These are phyloP conservation scores for Drosophila pandora DNA, from an alignment of 1,140 invertebrate species.

Conservation along the genomic window DNA sequence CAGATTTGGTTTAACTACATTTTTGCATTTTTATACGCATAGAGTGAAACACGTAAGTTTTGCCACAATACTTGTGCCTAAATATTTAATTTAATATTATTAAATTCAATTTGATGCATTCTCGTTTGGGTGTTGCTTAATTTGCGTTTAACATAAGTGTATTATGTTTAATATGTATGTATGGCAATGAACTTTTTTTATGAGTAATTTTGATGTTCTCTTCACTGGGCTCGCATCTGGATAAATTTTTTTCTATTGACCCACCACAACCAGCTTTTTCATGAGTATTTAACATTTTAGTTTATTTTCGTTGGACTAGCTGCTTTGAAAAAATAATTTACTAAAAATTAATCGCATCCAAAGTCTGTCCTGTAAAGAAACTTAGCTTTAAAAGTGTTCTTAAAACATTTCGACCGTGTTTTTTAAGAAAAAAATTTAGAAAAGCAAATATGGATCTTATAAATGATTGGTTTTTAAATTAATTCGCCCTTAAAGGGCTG, in stretches of 20 bases:
- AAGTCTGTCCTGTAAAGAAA: no score
- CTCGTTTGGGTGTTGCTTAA: constrained; percentile 23
- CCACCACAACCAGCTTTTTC: constrained; percentile 7
- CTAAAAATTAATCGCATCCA: no score
- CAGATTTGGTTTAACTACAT: constrained; percentile 55
- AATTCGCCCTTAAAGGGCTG: no score
- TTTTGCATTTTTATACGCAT: constrained; percentile 37
- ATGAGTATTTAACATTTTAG: constrained; percentile 47
- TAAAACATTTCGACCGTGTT: no score
- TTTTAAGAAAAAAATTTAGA: no score
- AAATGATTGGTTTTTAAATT: no score
- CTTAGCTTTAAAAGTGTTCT: no score
- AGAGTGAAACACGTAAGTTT: constrained; percentile 68
- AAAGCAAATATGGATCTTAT: no score
- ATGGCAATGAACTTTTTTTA: constrained; percentile 21
- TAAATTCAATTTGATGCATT: constrained; percentile 64
- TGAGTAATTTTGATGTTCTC: constrained; percentile 18
- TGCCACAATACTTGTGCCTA: constrained; percentile 66
- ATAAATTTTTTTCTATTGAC: constrained; percentile 2
- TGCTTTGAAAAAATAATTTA: no score
- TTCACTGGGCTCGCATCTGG: neutral
- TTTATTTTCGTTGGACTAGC: no score
- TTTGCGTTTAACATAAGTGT: constrained; percentile 8
- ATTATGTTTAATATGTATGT: constrained; percentile 13
- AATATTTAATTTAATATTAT: constrained; percentile 63